Conservation (phyloP, 2,888 invertebrate genomes). For the Hyposoter didymator region DNA sequence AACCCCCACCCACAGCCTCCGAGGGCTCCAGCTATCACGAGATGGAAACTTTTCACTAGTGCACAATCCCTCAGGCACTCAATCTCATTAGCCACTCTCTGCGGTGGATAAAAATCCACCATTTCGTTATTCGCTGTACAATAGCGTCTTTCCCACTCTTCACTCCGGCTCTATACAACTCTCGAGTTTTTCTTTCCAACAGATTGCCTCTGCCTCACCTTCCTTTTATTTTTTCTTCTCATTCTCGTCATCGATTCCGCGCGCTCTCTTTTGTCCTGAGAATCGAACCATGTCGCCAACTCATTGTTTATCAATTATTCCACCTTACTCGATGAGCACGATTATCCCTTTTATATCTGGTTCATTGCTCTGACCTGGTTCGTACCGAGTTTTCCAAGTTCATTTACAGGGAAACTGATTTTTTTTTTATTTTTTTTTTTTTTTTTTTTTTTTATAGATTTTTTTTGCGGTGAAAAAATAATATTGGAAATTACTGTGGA, state of each 20-base stretch:
- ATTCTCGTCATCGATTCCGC: constrained; percentile 67
- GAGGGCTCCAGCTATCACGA: neutral
- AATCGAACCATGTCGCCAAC: neutral
- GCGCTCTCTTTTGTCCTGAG: neutral
- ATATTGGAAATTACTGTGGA: too few species aligned
- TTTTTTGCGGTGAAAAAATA: too few species aligned
- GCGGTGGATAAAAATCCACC: constrained; percentile 16
- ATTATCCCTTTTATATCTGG: neutral
- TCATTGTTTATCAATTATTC: neutral
- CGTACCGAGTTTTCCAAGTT: neutral
- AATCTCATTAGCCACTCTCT: constrained; percentile 67
- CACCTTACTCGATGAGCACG: neutral
- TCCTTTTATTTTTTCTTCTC: constrained; percentile 13
- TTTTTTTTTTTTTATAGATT: too few species aligned
- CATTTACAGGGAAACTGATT: neutral
- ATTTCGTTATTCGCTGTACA: constrained; percentile 51
- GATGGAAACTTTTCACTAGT: constrained; percentile 5
- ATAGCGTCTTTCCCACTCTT: constrained; percentile 25
- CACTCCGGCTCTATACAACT: constrained; percentile 10
- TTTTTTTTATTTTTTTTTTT: too few species aligned
- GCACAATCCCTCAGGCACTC: constrained; percentile 48
- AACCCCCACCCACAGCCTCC: neutral
- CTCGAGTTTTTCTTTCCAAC: constrained; percentile 13
- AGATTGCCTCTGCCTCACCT: neutral
- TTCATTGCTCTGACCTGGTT: neutral